phyloP scores from a whole-genome alignment of 2,113 vertebrate genomes.

The Thomomys bottae region DNA sequence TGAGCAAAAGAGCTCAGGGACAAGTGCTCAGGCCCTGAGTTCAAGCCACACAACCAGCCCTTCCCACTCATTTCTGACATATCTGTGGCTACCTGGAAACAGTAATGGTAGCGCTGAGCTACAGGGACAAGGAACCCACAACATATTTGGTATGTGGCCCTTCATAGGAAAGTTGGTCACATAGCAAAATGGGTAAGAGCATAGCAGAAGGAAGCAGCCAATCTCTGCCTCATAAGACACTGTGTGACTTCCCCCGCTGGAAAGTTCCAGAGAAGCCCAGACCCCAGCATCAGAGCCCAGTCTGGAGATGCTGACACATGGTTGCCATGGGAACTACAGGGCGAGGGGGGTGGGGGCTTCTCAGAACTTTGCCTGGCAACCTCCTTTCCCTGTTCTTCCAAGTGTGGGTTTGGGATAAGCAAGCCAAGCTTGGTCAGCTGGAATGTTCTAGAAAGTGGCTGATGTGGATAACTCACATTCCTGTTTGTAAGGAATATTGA shows the following conservation, averaged over 20 bases:
- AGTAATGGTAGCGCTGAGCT: not conserved
- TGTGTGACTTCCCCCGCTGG: not conserved
- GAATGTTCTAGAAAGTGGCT: conserved; percentile 43
- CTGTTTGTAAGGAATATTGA: not conserved
- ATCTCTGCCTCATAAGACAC: not conserved
- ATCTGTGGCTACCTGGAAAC: not conserved
- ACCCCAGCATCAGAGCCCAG: not conserved
- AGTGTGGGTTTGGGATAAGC: not conserved
- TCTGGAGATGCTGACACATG: not conserved
- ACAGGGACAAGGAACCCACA: not conserved
- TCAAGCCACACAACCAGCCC: not conserved
- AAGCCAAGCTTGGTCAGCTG: conserved; percentile 16
- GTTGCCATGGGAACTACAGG: fast-evolving
- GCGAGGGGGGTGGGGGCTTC: not conserved
- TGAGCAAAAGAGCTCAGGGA: no score
- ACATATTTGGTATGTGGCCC: not conserved
- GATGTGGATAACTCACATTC: not conserved
- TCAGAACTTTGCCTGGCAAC: not conserved
- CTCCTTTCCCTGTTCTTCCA: not conserved
- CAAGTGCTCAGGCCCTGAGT: no score
- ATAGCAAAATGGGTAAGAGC: not conserved
- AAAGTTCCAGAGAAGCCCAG: not conserved
- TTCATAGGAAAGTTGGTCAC: not conserved
- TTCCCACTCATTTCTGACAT: fast-evolving
- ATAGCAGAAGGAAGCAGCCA: not conserved